phyloP scores from a whole-genome alignment of 2,888 invertebrate genomes.

The Abrostola tripartita region DNA sequence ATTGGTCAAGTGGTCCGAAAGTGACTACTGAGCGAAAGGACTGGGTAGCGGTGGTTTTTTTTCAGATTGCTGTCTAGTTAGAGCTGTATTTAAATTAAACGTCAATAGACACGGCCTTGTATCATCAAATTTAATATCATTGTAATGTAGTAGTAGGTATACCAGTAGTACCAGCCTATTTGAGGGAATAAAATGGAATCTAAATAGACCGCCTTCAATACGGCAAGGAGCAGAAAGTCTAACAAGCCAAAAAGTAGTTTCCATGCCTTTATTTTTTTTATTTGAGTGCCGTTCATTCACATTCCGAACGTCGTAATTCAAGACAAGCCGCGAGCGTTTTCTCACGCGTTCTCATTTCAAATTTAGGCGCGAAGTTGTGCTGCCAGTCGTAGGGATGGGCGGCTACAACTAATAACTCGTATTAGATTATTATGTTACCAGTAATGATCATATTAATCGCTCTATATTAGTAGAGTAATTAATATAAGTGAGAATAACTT shows the following conservation, averaged over 20 bases:
- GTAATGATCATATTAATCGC: not conserved
- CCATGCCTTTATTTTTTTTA: slow-evolving; percentile 43
- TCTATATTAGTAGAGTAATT: slow-evolving; percentile 2
- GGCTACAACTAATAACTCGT: slow-evolving; percentile 31
- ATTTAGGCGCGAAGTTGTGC: slow-evolving; percentile 79
- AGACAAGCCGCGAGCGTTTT: slow-evolving; percentile 75
- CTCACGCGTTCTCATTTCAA: slow-evolving; percentile 82
- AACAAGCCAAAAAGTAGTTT: slow-evolving; percentile 67
- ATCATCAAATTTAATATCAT: too few relatives aligned
- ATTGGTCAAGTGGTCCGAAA: not conserved
- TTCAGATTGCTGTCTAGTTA: too few relatives aligned
- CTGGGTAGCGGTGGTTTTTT: not conserved
- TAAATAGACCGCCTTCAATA: slow-evolving; percentile 43
- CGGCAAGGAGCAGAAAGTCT: slow-evolving; percentile 46
- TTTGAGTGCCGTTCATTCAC: slow-evolving; percentile 70
- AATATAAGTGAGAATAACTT: slow-evolving; percentile 9
- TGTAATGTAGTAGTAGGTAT: too few relatives aligned
- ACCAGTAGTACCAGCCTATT: too few relatives aligned
- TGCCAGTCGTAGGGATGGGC: slow-evolving; percentile 65
- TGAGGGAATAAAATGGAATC: not conserved
- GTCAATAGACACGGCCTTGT: too few relatives aligned
- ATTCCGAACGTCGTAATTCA: slow-evolving; percentile 76
- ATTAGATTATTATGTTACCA: slow-evolving; percentile 30
- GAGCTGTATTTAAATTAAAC: too few relatives aligned
- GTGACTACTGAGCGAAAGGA: not conserved